Conservation (phyloP, 2,797 vertebrate genomes). For the Dipus sagitta region DNA sequence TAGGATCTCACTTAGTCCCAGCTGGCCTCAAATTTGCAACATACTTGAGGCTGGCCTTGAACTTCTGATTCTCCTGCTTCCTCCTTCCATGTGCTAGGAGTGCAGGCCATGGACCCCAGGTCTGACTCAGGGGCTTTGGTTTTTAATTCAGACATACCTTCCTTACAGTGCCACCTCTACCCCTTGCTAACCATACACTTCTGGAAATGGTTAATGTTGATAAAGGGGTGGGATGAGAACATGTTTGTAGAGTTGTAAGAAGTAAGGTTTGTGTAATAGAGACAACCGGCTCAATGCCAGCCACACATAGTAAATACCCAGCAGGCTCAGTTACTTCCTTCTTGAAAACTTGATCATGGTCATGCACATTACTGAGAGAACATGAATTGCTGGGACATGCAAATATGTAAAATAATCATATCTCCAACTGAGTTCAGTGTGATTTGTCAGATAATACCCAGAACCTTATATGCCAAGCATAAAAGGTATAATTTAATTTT, state of each 20-base stretch:
- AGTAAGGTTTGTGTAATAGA: background rate
- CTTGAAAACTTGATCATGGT: background rate
- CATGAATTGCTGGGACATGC: too few species aligned
- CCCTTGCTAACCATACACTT: background rate
- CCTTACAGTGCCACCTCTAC: background rate
- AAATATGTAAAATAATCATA: too few species aligned
- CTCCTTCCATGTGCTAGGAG: too few species aligned
- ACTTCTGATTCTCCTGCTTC: too few species aligned
- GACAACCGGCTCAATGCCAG: background rate
- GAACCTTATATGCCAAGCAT: constrained; percentile 8
- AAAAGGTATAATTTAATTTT: constrained; percentile 19
- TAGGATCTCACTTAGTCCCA: too few species aligned
- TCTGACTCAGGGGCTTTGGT: background rate
- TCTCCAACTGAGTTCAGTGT: background rate
- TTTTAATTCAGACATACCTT: background rate
- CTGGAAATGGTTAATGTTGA: background rate
- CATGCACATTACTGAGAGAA: too few species aligned
- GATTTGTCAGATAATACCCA: background rate
- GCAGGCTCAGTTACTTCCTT: background rate
- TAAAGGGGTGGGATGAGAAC: background rate
- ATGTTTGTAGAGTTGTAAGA: background rate
- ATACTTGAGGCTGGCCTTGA: too few species aligned
- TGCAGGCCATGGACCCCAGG: too few species aligned
- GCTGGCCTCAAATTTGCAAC: too few species aligned
- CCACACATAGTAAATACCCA: background rate